These are phyloP conservation scores for Rallus crepitans DNA, from an alignment of 2,797 vertebrate species.

Conservation along the genomic window DNA sequence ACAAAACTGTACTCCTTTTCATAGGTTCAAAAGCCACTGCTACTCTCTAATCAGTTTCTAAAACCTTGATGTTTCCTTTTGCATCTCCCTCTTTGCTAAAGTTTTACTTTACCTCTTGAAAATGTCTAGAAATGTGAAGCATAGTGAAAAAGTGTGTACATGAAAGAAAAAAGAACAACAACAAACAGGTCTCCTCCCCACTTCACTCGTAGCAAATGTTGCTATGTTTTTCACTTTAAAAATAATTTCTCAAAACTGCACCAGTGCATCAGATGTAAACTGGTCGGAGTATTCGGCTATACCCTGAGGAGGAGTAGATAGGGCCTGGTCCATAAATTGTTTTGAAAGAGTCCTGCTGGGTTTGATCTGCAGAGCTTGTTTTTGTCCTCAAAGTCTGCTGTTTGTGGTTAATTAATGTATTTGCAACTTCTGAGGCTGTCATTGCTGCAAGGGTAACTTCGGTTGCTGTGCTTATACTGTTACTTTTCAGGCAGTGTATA, in stretches of 20 bases:
- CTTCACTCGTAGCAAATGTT: not conserved
- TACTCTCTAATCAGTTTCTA: not conserved
- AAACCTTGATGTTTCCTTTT: not conserved
- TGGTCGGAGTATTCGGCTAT: not conserved
- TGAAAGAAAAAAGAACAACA: not conserved
- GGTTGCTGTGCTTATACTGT: not conserved
- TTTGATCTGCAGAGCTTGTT: not conserved
- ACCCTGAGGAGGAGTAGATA: not conserved
- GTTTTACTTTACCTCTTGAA: not conserved
- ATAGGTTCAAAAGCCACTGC: not conserved
- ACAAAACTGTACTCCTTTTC: not conserved
- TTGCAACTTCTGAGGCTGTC: not conserved
- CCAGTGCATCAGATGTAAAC: not conserved
- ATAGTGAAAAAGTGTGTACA: not conserved
- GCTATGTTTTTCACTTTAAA: not conserved
- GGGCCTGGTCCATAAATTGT: not conserved
- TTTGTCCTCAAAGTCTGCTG: not conserved
- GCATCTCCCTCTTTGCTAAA: not conserved
- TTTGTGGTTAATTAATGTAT: not conserved
- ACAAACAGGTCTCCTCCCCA: not conserved
- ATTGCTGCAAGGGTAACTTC: not conserved
- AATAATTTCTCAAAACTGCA: not conserved
- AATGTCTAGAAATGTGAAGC: not conserved
- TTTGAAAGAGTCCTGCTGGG: not conserved
- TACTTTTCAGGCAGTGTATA: not conserved